Conservation (phyloP, 2,888 invertebrate genomes). For the Macrosoma leucophasiata region DNA sequence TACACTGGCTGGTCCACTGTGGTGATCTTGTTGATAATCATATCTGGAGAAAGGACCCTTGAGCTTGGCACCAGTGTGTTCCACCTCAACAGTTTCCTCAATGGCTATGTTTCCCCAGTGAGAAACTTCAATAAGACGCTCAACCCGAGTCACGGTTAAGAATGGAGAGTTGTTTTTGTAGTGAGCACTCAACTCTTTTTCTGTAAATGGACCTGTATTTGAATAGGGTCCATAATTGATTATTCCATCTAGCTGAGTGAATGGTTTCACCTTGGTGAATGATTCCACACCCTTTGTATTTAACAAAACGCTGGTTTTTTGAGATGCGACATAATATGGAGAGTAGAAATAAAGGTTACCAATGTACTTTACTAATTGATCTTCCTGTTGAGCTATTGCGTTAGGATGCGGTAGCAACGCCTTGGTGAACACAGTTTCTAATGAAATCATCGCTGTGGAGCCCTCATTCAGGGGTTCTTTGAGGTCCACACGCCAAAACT, state of each 20-base stretch:
- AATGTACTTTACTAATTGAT: constrained; percentile 91
- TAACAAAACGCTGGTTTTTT: constrained; percentile 87
- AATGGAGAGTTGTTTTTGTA: constrained; percentile 98
- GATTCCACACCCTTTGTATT: constrained; percentile 88
- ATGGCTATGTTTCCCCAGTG: constrained; percentile 99
- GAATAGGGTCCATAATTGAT: constrained; percentile 93
- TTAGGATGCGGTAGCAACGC: constrained; percentile 89
- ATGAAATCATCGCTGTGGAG: constrained; percentile 73
- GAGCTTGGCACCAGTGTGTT: constrained; percentile 93
- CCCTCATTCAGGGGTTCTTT: constrained; percentile 77
- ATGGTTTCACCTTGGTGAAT: constrained; percentile 88
- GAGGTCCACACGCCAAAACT: constrained; percentile 76
- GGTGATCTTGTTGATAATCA: constrained; percentile 95
- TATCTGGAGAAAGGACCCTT: constrained; percentile 98
- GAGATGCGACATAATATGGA: constrained; percentile 86
- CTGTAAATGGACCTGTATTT: constrained; percentile 76
- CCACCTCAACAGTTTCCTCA: constrained; percentile 93
- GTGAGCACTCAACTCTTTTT: constrained; percentile 86
- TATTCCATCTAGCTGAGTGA: constrained; percentile 84
- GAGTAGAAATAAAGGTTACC: constrained; percentile 90
- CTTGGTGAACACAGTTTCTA: constrained; percentile 86
- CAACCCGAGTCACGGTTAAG: constrained; percentile 91
- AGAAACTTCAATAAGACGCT: constrained; percentile 94
- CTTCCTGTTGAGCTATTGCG: constrained; percentile 93
- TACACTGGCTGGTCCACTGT: constrained; percentile 91